Evolutionary conservation across 2,797 vertebrate genomes (phyloP), one percentile per base, ranked within the genome.

Genomic region (Acanthurus leucopareius): DNA sequence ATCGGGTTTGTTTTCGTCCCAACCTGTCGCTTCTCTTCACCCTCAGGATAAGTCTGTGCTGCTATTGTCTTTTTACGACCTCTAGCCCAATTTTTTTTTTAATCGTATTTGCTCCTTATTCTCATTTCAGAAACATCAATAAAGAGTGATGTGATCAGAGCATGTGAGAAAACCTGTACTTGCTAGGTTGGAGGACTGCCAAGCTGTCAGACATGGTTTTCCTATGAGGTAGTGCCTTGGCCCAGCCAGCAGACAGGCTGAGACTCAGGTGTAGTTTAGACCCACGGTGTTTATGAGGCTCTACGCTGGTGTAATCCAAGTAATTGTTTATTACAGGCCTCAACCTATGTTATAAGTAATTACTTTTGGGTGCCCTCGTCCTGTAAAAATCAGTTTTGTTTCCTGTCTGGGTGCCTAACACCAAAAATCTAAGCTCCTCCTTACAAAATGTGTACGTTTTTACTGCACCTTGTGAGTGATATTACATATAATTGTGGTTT

Each of bases 301-400:
- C 58, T 73, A 69, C 61, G 20, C 85, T 73, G 73, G 83, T 86
- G 88, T 88, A 93, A 92, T 92, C 90, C 86, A 83, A 91, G 87
- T 91, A 89, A 93, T 92, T 92, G 90, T 92, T 91, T 92, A 91
- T 90, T 92, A 88, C 71, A 72, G 72, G 66, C 83, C 86, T 84
- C 76, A 85, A 81, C 82, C 74, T 72, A 53, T 74, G 81, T 86
- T 88, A 85, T 80, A 81, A 83, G 84, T 90, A 85, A 91, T 92
- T 92, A 85, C 86, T 87, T 92, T 88, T 44, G 66, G 89, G 90
- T 89, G 82, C 90, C 86, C 90, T 86, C 73, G 67, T 79, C 76
- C 88, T 83, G 82, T 93, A 91, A 94, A 93, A 92, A 85, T 84
- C 73, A 40, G 54, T 67, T 90, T 88, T 60, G 82, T 89, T 93